Percentiles rank a stretch among this genome's conserved stretches.
Conservation (phyloP, 1,140 invertebrate genomes). For the Solenopsis invicta region DNA sequence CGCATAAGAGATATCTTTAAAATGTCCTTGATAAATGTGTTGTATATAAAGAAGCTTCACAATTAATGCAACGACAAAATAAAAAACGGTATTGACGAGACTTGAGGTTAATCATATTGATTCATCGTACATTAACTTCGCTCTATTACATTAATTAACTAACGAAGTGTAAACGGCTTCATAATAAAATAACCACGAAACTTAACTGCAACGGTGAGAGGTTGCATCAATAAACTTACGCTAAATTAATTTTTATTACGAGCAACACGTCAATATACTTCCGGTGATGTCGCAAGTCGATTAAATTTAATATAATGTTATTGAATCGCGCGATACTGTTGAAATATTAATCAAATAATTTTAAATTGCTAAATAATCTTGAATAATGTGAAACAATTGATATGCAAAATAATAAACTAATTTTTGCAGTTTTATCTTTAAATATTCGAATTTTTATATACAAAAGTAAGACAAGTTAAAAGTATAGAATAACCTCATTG, state of each 20-base stretch:
- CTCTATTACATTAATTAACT: conserved; percentile 34
- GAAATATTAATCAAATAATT: conserved; percentile 29
- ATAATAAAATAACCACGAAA: conserved; percentile 55
- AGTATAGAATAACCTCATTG: background rate
- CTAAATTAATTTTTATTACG: conserved; percentile 59
- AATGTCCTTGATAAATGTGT: background rate
- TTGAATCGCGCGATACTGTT: conserved; percentile 26
- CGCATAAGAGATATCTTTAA: conserved; percentile 1
- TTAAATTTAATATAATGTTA: conserved; percentile 49
- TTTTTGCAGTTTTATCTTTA: background rate
- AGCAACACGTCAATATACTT: background rate
- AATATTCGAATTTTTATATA: background rate
- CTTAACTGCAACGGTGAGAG: background rate
- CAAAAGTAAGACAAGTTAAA: background rate
- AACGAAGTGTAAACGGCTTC: conserved; percentile 35
- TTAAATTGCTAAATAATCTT: conserved; percentile 27
- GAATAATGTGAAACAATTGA: background rate
- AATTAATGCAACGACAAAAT: conserved; percentile 20
- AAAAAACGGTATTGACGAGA: conserved; percentile 14
- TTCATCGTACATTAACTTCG: conserved; percentile 23
- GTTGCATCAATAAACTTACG: conserved; percentile 29
- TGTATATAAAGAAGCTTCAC: background rate
- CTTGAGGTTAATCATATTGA: conserved; percentile 43
- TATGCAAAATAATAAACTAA: background rate
- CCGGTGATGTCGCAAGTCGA: background rate